These are phyloP conservation scores for Macquaria ambigua DNA, from an alignment of 2,113 vertebrate genomes.

Conservation along the genomic window DNA sequence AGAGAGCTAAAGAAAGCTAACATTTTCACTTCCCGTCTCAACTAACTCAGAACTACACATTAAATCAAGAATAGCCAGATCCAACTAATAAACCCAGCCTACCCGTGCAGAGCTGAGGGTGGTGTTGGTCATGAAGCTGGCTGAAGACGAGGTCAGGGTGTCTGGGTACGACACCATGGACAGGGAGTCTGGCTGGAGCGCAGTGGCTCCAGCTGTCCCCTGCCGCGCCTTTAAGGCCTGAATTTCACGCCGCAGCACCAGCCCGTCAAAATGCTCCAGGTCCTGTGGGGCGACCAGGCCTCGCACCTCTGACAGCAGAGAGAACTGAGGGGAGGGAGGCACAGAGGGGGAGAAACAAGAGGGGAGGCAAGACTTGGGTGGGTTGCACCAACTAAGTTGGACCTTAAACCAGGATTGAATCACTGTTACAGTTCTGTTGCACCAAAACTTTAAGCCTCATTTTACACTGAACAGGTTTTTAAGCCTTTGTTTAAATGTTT, in stretches of 20 bases:
- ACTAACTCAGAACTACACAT: not conserved
- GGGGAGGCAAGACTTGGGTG: not conserved
- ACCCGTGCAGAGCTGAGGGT: conserved; percentile 97
- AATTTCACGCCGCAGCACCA: conserved; percentile 94
- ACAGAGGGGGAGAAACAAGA: not conserved
- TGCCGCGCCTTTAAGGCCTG: conserved; percentile 95
- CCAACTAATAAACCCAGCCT: conserved; percentile 39
- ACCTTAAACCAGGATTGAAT: not conserved
- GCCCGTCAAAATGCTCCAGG: conserved; percentile 92
- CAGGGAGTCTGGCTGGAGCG: conserved; percentile 82
- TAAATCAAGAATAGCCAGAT: not conserved
- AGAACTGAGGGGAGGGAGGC: conserved; percentile 86
- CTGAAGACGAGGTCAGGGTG: conserved; percentile 90
- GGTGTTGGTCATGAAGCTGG: conserved; percentile 95
- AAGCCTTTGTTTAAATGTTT: not conserved
- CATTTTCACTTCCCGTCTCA: not conserved
- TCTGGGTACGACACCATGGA: conserved; percentile 93
- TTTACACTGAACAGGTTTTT: not conserved
- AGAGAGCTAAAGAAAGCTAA: not conserved
- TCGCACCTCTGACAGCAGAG: conserved; percentile 93
- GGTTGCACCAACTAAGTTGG: not conserved
- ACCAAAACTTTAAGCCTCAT: not conserved
- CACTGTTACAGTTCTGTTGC: not conserved
- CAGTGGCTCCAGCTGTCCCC: conserved; percentile 77
- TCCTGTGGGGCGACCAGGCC: conserved; percentile 91